A percentile compares a stretch with the other conserved stretches of the same genome.
Conservation (phyloP, 1,140 invertebrate species). For the Periplaneta americana region DNA sequence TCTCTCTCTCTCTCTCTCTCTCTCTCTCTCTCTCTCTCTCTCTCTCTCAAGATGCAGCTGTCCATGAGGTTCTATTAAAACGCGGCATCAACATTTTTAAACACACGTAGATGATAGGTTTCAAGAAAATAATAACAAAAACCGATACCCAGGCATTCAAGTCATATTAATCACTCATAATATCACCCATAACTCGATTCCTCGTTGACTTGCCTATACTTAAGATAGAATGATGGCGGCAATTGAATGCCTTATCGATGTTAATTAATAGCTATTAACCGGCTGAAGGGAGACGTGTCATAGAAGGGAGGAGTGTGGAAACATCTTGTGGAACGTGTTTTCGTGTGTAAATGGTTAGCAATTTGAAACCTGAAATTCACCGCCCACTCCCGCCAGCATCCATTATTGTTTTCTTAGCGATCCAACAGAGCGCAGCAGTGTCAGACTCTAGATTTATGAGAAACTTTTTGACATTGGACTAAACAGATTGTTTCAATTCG, state of each 20-base stretch:
- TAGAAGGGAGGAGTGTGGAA: not conserved
- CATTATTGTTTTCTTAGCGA: not conserved
- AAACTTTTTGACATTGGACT: not conserved
- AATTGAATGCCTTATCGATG: constrained; percentile 7
- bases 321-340: constrained; percentile 3
- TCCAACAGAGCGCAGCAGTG: not conserved
- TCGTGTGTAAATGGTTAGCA: constrained; percentile 10
- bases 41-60: not conserved
- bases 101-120: constrained; percentile 1
- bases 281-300: not conserved
- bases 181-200: not conserved
- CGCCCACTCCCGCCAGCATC: not conserved
- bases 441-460: not conserved
- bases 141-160: constrained; percentile 2
- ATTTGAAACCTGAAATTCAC: constrained; percentile 8
- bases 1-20: not conserved
- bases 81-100: not conserved
- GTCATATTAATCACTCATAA: constrained; percentile 9
- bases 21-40: not conserved
- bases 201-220: not conserved
- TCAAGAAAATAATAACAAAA: constrained; percentile 7
- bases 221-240: constrained; percentile 1
- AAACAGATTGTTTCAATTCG: no score
- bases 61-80: not conserved
- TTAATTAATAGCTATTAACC: constrained; percentile 10